These are phyloP conservation scores for Characodon lateralis DNA, from an alignment of 2,797 vertebrate species.

Conservation along the genomic window DNA sequence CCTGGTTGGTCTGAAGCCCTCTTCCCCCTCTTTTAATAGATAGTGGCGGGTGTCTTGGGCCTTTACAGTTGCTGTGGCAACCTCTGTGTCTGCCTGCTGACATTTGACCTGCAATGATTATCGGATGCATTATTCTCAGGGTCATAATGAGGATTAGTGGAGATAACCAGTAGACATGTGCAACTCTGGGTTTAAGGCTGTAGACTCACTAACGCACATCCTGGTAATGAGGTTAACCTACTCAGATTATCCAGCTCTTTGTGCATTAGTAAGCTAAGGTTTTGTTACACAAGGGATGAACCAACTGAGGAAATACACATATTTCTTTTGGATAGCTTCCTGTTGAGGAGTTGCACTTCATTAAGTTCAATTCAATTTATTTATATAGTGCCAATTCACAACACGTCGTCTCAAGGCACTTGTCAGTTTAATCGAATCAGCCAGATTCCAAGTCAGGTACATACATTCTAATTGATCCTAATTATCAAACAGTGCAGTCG, in stretches of 20 bases:
- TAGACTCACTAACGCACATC: conserved; percentile 67
- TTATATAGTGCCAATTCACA: too few species aligned
- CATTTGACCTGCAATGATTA: conserved; percentile 69
- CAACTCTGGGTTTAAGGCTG: conserved; percentile 52
- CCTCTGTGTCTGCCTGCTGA: conserved; percentile 66
- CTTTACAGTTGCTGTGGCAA: conserved; percentile 65
- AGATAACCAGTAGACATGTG: conserved; percentile 63
- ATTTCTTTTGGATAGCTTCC: not conserved
- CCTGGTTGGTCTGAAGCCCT: conserved; percentile 41
- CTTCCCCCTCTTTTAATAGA: conserved; percentile 41
- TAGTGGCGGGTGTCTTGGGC: conserved; percentile 50
- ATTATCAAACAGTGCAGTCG: too few species aligned
- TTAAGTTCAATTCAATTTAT: not conserved
- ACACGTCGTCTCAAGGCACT: too few species aligned
- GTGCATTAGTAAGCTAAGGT: conserved; percentile 31
- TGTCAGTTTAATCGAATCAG: too few species aligned
- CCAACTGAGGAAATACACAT: not conserved
- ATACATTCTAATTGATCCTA: too few species aligned
- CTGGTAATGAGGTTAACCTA: conserved; percentile 70
- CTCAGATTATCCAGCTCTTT: conserved; percentile 23
- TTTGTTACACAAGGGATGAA: not conserved
- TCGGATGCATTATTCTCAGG: conserved; percentile 66
- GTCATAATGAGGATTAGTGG: conserved; percentile 71
- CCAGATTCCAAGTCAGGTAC: too few species aligned
- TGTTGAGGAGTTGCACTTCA: not conserved